Percentiles rank a stretch among this genome's conserved stretches.
These are phyloP conservation scores for Notodonta dromedarius DNA, from an alignment of 2,888 invertebrate species.

Conservation along the genomic window DNA sequence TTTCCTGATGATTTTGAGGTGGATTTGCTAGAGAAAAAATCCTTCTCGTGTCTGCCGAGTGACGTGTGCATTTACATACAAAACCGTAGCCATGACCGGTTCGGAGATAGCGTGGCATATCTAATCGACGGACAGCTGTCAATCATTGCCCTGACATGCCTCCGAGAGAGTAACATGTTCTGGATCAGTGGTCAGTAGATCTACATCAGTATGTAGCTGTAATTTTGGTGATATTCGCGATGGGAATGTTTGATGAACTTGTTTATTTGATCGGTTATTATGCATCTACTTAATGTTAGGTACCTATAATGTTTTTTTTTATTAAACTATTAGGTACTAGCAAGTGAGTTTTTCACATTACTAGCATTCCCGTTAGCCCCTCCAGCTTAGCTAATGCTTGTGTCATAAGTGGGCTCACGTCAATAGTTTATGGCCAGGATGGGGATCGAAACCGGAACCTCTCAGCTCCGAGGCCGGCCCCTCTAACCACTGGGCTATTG, in stretches of 20 bases:
- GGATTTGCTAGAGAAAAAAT: constrained; percentile 59
- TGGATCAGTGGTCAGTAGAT: constrained; percentile 55
- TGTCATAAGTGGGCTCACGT: too few relatives aligned
- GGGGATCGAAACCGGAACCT: too few relatives aligned
- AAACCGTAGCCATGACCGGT: constrained; percentile 68
- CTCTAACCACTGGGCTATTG: too few relatives aligned
- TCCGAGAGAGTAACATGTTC: constrained; percentile 62
- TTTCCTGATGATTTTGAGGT: constrained; percentile 55
- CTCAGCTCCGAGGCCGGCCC: too few relatives aligned
- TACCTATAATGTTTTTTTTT: not conserved
- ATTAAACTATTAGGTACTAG: too few relatives aligned
- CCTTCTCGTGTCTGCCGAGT: constrained; percentile 50
- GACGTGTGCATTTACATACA: constrained; percentile 77
- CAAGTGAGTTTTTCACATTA: too few relatives aligned
- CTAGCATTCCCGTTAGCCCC: too few relatives aligned
- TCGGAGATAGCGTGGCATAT: constrained; percentile 72
- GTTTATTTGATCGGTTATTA: constrained; percentile 8
- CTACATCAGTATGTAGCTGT: constrained; percentile 36
- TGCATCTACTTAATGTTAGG: constrained; percentile 17
- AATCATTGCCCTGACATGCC: constrained; percentile 62
- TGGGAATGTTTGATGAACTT: constrained; percentile 14
- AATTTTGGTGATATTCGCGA: constrained; percentile 33
- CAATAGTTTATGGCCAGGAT: too few relatives aligned
- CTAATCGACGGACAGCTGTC: constrained; percentile 75
- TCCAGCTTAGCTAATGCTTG: too few relatives aligned